Base-by-base conservation (phyloP, 2,888 invertebrate genomes). In the Thyatira batis region DNA sequence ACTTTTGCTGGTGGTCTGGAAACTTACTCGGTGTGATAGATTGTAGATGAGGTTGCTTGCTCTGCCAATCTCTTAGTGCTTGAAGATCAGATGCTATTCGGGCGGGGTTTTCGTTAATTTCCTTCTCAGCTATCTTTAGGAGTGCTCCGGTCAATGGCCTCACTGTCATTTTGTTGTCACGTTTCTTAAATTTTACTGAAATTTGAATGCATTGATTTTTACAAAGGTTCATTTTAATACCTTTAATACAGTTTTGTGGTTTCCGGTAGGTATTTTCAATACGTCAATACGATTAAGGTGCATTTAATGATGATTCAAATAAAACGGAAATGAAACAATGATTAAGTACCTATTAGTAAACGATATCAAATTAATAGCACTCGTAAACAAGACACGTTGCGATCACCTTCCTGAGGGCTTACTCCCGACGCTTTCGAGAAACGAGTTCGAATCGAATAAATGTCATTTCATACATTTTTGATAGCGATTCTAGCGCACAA, bases 31-130 rank as follows among this genome's bases (percentile, higher is more conserved):
- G 82, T 60, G 87, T 73, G 1, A 89, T 79, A 44, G 73, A 71
- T 53, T 78, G 65, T 17, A 93, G 70, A 71, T 93, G 93, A 2
- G 92, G 91, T 68, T 93, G 92, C 60, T 92, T 89, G n/a, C 68
- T 70, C 4, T 93, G 64, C 93, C 93, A 93, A 3, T 87, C 83
- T 61, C 79, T 83, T 1, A 93, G 71, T 27, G 85, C 80, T 55
- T 71, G 57, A 9, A 93, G 73, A 64, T 92, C 91, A 1, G 82
- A 67, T 0, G 56, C 61, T 4, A 84, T 67, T 49, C 83, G 76
- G 1, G 69, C 72, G 0, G 91, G 87, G 57, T 87, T 84, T 70
- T 93, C 93, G 58, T 89, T 85, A 9, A 93, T 69, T 67, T 93
- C 92, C 39, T 83, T 80, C 53, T 80, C 80, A 0, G 93, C 93